Percentiles rank a stretch among this genome's conserved stretches.
These are phyloP conservation scores for Rhinatrema bivittatum DNA, from an alignment of 2,797 vertebrate genomes.

Conservation along the genomic window DNA sequence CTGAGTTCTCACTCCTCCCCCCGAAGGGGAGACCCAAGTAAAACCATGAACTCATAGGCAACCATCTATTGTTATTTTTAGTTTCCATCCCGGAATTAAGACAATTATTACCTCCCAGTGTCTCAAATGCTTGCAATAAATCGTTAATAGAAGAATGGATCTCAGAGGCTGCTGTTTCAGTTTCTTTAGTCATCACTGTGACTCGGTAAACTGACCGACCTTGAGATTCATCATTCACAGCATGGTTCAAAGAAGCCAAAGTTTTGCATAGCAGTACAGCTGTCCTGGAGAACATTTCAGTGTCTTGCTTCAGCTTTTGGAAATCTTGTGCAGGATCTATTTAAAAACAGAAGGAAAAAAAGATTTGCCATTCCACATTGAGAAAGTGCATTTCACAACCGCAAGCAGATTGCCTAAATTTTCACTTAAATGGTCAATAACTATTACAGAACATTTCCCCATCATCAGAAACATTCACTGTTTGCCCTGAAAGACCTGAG, in stretches of 20 bases:
- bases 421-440: no score
- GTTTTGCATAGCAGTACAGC: rapidly evolving
- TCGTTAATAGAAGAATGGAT: constrained; percentile 30
- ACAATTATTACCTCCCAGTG: constrained; percentile 17
- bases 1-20: constrained; percentile 6
- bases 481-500: no score
- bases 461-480: no score
- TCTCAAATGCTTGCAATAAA: constrained; percentile 30
- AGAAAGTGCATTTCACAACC: no score
- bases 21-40: constrained; percentile 13
- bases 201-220: background rate
- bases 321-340: background rate
- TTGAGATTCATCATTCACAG: background rate
- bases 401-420: no score
- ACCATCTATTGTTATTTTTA: constrained; percentile 38
- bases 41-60: constrained; percentile 19
- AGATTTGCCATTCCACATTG: no score
- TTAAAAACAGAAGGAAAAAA: rapidly evolving
- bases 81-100: constrained; percentile 18
- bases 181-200: constrained; percentile 19
- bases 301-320: background rate
- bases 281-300: constrained; percentile 1
- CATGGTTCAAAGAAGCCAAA: rapidly evolving
- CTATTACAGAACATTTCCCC: no score
- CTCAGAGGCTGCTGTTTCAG: constrained; percentile 16